Conservation (phyloP, 2,888 invertebrate genomes). For the Mimas tiliae region DNA sequence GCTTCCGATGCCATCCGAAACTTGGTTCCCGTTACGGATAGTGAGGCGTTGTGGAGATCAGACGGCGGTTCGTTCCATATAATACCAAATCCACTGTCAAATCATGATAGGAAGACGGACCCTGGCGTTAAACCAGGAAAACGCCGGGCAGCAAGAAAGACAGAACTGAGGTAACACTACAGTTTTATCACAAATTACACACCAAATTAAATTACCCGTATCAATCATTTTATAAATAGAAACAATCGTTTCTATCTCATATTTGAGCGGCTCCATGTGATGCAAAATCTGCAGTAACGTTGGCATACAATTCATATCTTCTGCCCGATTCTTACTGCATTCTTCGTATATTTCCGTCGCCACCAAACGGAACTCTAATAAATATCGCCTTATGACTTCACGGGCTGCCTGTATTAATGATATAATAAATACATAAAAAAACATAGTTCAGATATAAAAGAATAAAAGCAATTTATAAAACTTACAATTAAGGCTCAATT, state of each 20-base stretch:
- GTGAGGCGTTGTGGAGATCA: too few relatives aligned
- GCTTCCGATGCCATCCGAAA: too few relatives aligned
- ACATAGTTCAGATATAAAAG: too few relatives aligned
- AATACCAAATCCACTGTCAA: too few relatives aligned
- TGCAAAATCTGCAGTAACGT: constrained; percentile 70
- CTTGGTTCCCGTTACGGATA: too few relatives aligned
- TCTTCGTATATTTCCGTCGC: constrained; percentile 72
- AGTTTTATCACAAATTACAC: constrained; percentile 5
- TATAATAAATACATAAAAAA: constrained; percentile 6
- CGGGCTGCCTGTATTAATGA: constrained; percentile 82
- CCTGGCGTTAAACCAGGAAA: too few relatives aligned
- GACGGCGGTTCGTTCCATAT: too few relatives aligned
- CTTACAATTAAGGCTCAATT: too few relatives aligned
- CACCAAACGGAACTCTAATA: constrained; percentile 84
- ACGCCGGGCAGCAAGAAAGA: too few relatives aligned
- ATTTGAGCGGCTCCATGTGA: constrained; percentile 76
- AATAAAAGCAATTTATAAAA: too few relatives aligned
- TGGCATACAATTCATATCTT: constrained; percentile 65
- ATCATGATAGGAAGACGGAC: too few relatives aligned
- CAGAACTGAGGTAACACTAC: too few relatives aligned
- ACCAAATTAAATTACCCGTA: constrained; percentile 52
- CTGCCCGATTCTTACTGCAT: constrained; percentile 46
- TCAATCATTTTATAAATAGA: constrained; percentile 81
- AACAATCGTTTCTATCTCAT: constrained; percentile 82
- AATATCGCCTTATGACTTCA: constrained; percentile 84